These are phyloP conservation scores for Neogale vison DNA, from an alignment of 2,113 vertebrate species.

Conservation along the genomic window DNA sequence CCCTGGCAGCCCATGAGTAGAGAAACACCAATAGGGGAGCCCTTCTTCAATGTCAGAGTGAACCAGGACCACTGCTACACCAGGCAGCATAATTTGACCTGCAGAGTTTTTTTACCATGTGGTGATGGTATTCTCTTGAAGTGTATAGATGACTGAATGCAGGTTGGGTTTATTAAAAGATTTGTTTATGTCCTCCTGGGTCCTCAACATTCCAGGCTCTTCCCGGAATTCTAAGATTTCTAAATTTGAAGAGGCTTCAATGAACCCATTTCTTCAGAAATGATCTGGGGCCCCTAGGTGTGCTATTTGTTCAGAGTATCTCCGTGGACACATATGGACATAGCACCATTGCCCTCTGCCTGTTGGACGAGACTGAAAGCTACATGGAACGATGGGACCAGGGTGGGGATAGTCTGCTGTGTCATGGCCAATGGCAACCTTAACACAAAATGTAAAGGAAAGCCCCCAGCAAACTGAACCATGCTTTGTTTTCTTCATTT, in stretches of 20 bases:
- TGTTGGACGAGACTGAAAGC: background rate
- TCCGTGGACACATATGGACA: accelerated
- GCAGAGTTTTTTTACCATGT: background rate
- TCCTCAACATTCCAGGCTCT: background rate
- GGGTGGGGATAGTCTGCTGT: background rate
- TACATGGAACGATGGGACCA: background rate
- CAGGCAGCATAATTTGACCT: background rate
- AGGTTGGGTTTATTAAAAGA: background rate
- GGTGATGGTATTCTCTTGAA: background rate
- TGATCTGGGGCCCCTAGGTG: background rate
- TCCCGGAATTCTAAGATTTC: background rate
- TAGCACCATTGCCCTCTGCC: background rate
- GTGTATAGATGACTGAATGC: background rate
- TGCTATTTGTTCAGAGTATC: background rate
- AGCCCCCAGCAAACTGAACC: background rate
- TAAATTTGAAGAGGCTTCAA: background rate
- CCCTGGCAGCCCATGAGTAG: background rate
- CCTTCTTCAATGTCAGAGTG: background rate
- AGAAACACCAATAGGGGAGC: background rate
- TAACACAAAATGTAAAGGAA: background rate
- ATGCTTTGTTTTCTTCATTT: background rate
- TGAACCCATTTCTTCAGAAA: background rate
- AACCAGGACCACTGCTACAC: background rate
- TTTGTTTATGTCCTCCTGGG: background rate
- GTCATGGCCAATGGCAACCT: background rate